Evolutionary conservation across 1,140 invertebrate species (phyloP), one percentile per base, ranked within the genome.

Genomic region (Halesus radiatus): DNA sequence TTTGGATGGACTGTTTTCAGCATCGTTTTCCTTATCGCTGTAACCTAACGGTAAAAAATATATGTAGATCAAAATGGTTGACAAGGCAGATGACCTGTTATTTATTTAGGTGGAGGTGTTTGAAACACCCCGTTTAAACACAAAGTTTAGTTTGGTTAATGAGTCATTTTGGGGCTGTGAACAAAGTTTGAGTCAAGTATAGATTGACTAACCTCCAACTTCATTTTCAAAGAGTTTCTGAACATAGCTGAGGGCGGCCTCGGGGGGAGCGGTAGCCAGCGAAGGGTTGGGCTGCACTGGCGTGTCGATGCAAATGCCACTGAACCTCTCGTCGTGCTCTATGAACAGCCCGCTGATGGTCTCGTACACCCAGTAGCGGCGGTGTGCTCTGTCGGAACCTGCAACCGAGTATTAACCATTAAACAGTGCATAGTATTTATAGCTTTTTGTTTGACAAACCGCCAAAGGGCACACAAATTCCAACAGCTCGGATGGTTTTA

Each of bases 261-360:
- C 84, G 29, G 77, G 84, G 53, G 84, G 85, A 37, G 86, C 82
- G 3, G 82, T 81, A 1, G 84, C 84, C 70, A 91, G 83, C 68
- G 81, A 81, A 18, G 80, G 83, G 70, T 85, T 84, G 80, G 92
- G 91, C 6, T 87, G 84, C 16, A 91, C 88, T 4, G 89, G 87
- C 81, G 91, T 89, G 76, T 88, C 85, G 22, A 90, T 81, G 84
- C 95, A 94, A 52, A 86, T 87, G 3, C 94, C 94, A 73, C 91
- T 87, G 85, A 90, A 85, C 81, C 91, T 90, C 52, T 93, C 91
- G 85, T 94, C 92, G 84, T 95, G 92, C 87, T 97, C 96, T n/a
- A 98, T 92, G 89, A 96, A 97, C 50, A 98, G 86, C 2, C 96
- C 97, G 23, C 95, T 93, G 82, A 98, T 87, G 0, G 95, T 94